phyloP scores from a whole-genome alignment of 35 echinoderm and acorn worm species.

The Amphiura filiformis region DNA sequence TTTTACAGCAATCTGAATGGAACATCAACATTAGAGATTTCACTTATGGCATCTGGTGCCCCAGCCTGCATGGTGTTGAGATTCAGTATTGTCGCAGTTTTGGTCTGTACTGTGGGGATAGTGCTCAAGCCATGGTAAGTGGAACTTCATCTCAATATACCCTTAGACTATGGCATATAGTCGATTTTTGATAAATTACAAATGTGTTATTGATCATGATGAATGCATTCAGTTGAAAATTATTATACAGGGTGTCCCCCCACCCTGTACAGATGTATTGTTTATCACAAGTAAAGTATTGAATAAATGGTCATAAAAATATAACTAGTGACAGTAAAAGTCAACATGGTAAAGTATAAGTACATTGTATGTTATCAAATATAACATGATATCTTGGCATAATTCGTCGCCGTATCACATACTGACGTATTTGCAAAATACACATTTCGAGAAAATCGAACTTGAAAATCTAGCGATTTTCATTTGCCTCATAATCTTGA shows the following conservation, averaged over 20 bases:
- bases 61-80: slow-evolving; percentile 35
- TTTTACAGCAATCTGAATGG: slow-evolving; percentile 76
- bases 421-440: too few relatives aligned
- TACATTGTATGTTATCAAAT: too few relatives aligned
- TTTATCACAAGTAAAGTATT: background rate
- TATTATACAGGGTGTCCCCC: background rate
- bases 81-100: background rate
- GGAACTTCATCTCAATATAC: background rate
- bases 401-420: too few relatives aligned
- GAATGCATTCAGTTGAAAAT: background rate
- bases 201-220: background rate
- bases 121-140: slow-evolving; percentile 15
- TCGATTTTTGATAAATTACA: background rate
- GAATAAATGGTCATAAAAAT: too few relatives aligned
- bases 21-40: slow-evolving; percentile 47
- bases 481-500: too few relatives aligned
- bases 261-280: background rate
- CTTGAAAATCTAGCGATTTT: too few relatives aligned
- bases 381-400: too few relatives aligned
- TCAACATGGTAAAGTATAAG: too few relatives aligned
- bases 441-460: too few relatives aligned
- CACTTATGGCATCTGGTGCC: slow-evolving; percentile 9
- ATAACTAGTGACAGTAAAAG: too few relatives aligned
- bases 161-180: background rate
- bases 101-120: background rate